Evolutionary conservation across 1,140 invertebrate genomes (phyloP).

Genomic region (Drosophila sp.): DNA sequence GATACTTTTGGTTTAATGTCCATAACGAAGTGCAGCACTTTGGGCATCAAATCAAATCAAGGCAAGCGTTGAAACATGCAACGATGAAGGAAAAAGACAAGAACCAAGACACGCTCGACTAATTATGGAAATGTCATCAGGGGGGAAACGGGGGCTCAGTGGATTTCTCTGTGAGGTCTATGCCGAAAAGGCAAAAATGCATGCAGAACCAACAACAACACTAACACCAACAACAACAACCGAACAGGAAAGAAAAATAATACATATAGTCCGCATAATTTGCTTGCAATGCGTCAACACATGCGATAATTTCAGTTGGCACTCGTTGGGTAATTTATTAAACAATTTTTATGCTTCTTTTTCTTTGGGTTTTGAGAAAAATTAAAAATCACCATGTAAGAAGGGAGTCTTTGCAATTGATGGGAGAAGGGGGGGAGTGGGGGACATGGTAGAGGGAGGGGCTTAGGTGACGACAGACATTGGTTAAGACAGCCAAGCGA

Average conservation of each 20-base stretch:
- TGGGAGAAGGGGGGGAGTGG: not conserved
- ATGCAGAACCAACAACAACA: not conserved
- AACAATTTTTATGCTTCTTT: constrained; percentile 33
- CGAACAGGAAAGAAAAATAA: constrained; percentile 18
- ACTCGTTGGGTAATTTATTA: constrained; percentile 73
- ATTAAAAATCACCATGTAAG: constrained; percentile 59
- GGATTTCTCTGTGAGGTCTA: constrained; percentile 58
- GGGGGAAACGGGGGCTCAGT: constrained; percentile 23
- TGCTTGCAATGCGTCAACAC: constrained; percentile 72
- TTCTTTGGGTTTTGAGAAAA: constrained; percentile 39
- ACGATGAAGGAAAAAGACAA: constrained; percentile 36
- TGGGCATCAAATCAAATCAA: constrained; percentile 75
- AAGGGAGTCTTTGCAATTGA: not conserved
- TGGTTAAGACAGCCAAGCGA: constrained; percentile 68
- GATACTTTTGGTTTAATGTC: constrained; percentile 9
- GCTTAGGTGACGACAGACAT: constrained; percentile 49
- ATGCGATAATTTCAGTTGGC: constrained; percentile 69
- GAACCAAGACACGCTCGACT: constrained; percentile 69
- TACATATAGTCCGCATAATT: constrained; percentile 67
- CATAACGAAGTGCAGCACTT: constrained; percentile 45
- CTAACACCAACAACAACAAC: not conserved
- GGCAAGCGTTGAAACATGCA: constrained; percentile 68
- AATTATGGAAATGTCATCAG: constrained; percentile 80
- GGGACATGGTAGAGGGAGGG: not conserved
- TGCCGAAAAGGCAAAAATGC: constrained; percentile 29